Evolutionary conservation across 2,797 vertebrate genomes (phyloP), one percentile per base, ranked within the genome.

Genomic region (Rhyacichthys aspro): DNA sequence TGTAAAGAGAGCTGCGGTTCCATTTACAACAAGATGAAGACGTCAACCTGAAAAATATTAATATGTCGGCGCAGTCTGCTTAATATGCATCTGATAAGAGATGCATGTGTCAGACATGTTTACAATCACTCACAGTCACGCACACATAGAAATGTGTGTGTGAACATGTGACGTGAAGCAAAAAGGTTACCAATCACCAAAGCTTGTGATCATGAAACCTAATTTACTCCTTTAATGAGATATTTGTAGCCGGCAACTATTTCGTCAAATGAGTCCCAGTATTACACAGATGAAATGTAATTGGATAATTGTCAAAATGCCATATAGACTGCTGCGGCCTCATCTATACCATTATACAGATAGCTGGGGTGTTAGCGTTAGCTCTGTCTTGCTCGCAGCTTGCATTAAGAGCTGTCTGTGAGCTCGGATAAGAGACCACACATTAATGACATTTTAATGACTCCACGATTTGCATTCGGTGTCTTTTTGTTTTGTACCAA

Each of bases 381-480:
- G 56, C 75, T 62, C 53, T 76, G 78, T 88, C 85, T 86, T 58
- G 64, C 75, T 75, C 3, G 50, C 76, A 85, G 72, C 83, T 78
- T 74, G 77, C 78, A 85, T 81, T 84, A 83, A 79, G 73, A 72
- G 72, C 85, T 82, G 80, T 83, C 86, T 90, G 84, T 70, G 76
- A 65, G 74, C 70, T 83, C 72, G 84, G 85, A 90, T 91, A 91
- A 88, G 83, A 74, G 62, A 63, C 58, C 52, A 72, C 79, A 74
- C 74, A 86, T 86, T 84, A 89, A 91, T 88, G 86, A 84, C 78
- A 77, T 89, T 90, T 90, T 90, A 90, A 92, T 90, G 86, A 89
- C 77, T 33, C 67, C 71, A 66, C 76, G 78, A 76, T 87, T 90
- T 78, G 74, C 68, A 81, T 72, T 77, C 46, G 72, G 60, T 69